Evolutionary conservation across 2,888 invertebrate species (phyloP).

Genomic region (Drosophila limbata): DNA sequence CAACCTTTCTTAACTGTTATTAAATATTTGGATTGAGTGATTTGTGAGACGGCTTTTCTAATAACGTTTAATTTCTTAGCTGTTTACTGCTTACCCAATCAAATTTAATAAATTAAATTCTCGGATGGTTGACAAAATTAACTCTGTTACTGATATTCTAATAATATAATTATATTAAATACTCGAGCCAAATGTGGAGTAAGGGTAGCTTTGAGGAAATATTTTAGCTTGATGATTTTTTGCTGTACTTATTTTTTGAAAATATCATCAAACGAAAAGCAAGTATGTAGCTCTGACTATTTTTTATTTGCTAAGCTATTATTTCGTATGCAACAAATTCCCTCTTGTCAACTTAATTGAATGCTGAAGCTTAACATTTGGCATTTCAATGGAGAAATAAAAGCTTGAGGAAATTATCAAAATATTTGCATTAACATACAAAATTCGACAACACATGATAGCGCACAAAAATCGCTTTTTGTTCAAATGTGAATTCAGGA

Average conservation of each 20-base stretch:
- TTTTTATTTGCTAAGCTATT: background rate
- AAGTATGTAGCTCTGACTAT: background rate
- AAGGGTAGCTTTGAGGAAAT: background rate
- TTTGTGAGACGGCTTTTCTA: too few species aligned
- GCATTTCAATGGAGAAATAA: background rate
- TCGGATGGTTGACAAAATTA: background rate
- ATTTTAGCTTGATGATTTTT: background rate
- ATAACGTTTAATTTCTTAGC: too few species aligned
- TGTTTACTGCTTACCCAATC: too few species aligned
- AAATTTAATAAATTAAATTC: too few species aligned
- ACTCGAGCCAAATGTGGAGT: background rate
- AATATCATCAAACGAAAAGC: background rate
- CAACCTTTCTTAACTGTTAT: too few species aligned
- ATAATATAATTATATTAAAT: background rate
- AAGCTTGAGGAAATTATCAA: background rate
- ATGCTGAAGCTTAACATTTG: constrained; percentile 5
- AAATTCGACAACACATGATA: background rate
- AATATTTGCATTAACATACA: background rate
- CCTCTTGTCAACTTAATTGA: background rate
- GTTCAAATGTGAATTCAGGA: background rate
- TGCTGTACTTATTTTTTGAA: background rate
- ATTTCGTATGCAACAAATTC: background rate
- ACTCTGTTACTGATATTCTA: background rate
- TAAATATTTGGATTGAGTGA: too few species aligned
- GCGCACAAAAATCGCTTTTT: background rate